Conservation (phyloP, 2,113 vertebrate genomes). For the Monopterus albus region DNA sequence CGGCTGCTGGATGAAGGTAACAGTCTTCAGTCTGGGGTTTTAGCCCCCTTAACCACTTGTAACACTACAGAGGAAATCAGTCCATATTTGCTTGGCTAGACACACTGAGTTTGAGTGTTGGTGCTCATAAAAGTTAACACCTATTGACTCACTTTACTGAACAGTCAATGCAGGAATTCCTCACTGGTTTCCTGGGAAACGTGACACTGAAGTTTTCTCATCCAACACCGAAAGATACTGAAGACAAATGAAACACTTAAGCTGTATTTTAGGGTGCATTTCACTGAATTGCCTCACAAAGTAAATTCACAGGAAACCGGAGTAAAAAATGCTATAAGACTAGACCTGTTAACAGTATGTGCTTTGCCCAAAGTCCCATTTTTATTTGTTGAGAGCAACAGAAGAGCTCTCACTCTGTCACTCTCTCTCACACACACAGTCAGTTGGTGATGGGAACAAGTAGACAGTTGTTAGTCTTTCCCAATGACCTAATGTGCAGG, state of each 20-base stretch:
- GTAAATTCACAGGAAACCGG: not conserved
- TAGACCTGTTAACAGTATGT: not conserved
- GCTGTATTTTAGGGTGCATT: too few species aligned
- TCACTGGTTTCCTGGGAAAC: conserved; percentile 31
- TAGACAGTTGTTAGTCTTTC: conserved; percentile 81
- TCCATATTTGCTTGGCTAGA: not conserved
- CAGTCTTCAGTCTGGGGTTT: not conserved
- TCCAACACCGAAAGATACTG: conserved; percentile 4
- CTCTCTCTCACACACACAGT: conserved; percentile 11
- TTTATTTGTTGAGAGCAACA: conserved; percentile 29
- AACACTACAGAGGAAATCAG: not conserved
- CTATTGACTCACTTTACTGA: conserved; percentile 19
- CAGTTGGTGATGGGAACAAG: conserved; percentile 78
- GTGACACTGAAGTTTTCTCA: conserved; percentile 27
- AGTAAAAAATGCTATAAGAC: not conserved
- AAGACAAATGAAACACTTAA: not conserved
- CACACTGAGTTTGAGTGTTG: not conserved
- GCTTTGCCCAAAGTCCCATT: conserved; percentile 21
- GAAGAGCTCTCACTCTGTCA: conserved; percentile 10
- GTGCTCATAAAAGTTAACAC: conserved; percentile 2
- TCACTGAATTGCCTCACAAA: too few species aligned
- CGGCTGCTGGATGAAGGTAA: conserved; percentile 96
- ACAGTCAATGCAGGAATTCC: conserved; percentile 31
- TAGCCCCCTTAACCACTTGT: not conserved
- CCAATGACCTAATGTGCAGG: conserved; percentile 80